Base-by-base conservation (phyloP, 2,888 invertebrate genomes). In the Seira sanloemensis region DNA sequence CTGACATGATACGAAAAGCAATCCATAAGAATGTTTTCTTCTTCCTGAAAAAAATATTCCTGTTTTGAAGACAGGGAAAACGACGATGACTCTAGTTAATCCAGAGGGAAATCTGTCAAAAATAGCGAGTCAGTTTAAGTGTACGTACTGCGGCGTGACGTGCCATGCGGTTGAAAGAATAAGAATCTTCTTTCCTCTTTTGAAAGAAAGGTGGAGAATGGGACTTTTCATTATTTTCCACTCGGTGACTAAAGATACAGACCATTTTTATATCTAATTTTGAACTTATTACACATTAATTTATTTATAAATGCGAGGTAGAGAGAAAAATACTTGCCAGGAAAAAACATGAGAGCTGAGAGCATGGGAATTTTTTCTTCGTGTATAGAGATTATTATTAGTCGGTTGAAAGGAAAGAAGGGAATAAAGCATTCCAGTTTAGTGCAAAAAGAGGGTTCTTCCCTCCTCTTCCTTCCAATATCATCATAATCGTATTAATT, bases 61-160 rank as follows among this genome's bases (percentile, higher is more conserved):
- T 50, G 50, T 50, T 50, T 50, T 37, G 16, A 2, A 50, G 50
- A 50, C 16, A 12, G 16, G 1, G 2, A 50, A n/a, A n/a, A n/a
- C n/a, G 50, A 50, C 12, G 50, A 50, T 46, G 73, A 73, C 50
- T 18, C 46, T 73, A 58, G 58, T 73, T 73, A 73, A 73, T 73
- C 73, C 73, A 24, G 12, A 37, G 66, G 75, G 50, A 75, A 66
- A 75, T 66, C 66, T 75, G 75, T 75, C 66, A 75, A 75, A 75
- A 75, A 46, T 18, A 66, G 18, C n/a, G 7, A 21, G 46, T 21
- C 23, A 71, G 24, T 23, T 25, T n/a, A n/a, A n/a, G n/a, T n/a
- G 19, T 37, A 19, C 25, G n/a, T 66, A 1, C 25, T 72, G 24
- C 18, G 65, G 46, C 26, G 21, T 65, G 50, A 50, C 50, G 50